Base-by-base conservation (phyloP, 2,888 invertebrate species). In the Incurvaria masculella region DNA sequence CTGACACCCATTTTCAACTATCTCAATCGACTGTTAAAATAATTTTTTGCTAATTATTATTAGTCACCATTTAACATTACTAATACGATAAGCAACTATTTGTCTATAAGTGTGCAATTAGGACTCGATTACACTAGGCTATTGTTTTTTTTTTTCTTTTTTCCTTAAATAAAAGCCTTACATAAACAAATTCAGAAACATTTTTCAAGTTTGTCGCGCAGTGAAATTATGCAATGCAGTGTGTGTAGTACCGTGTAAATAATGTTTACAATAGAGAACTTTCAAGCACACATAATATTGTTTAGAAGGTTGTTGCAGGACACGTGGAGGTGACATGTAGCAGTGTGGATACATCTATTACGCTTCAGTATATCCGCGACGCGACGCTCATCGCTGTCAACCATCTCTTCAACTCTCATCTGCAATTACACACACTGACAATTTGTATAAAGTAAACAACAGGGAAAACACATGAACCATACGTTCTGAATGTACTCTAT, bases 401-500 rank as follows among this genome's bases (percentile, higher is more conserved):
- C 67, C 62, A 66, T 63, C 72, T 72, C 76, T 79, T 79, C 79
- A 79, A 79, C 79, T 79, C 59, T 79, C 79, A 72, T 79, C 79
- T 79, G 79, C 46, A 76, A 76, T n/a, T 20, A 21, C 4, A 23
- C 33, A 21, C 5, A 26, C 5, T 45, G 19, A 19, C 10, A 16
- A 2, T n/a, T 16, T 14, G 38, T 2, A 10, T 6, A 18, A 38
- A 45, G 33, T 26, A 18, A n/a, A 42, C 16, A 11, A 17, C 19
- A 14, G 23, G 23, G 21, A 14, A 4, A n/a, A 19, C 23, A 20
- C 8, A 14, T 26, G 23, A 19, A 43, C 8, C 16, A 23, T 44
- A 23, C 21, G 8, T 26, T 27, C 16, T 44, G 18, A 17, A 16
- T 16, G 16, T 42, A 49, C 57, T 48, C 49, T n/a, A n/a, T n/a